Evolutionary conservation across 2,113 vertebrate genomes (phyloP), one percentile per base, ranked within the genome.

Genomic region (Aphyosemion australe): DNA sequence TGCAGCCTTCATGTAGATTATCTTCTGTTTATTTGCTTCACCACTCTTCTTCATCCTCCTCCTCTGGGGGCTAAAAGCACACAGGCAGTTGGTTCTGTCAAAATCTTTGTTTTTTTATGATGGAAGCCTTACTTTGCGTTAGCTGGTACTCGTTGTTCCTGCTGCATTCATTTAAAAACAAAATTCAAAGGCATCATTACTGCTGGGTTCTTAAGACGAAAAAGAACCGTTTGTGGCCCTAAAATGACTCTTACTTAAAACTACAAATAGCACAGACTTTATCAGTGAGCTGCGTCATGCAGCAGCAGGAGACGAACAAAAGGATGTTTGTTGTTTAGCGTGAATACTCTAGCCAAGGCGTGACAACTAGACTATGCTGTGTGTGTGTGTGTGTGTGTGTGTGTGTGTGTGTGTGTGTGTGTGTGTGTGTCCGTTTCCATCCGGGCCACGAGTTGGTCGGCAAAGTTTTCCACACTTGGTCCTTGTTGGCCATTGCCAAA

Each of bases 401-500:
- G 16, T 80, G 46, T 85, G 70, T 66, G 9, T 37, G 6, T 37
- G 34, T 37, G 72, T 58, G 16, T 80, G 9, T 37, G 6, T 37
- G 34, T 37, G 72, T 58, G 16, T 80, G 46, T 85, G 70, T 66
- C 65, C 72, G 84, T 79, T 74, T 86, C 57, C 74, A 76, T 85
- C 76, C 74, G 60, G 86, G 81, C 76, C 74, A 74, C 31, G 62
- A 67, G 64, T 58, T 72, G 83, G 86, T 87, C 70, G 69, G 72
- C 54, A 57, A 51, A 81, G 71, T 71, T 69, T 83, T 80, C 78
- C 59, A 79, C 76, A 78, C 76, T 89, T 86, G 78, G 84, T 71
- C 73, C 66, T 53, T 72, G 74, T 88, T 79, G 70, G 72, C 64
- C 60, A 21, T 84, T 91, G 83, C 86, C 80, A 82, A 69, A 71